These are phyloP conservation scores for Papilio gigon DNA, from an alignment of 2,888 invertebrate genomes.

Conservation along the genomic window DNA sequence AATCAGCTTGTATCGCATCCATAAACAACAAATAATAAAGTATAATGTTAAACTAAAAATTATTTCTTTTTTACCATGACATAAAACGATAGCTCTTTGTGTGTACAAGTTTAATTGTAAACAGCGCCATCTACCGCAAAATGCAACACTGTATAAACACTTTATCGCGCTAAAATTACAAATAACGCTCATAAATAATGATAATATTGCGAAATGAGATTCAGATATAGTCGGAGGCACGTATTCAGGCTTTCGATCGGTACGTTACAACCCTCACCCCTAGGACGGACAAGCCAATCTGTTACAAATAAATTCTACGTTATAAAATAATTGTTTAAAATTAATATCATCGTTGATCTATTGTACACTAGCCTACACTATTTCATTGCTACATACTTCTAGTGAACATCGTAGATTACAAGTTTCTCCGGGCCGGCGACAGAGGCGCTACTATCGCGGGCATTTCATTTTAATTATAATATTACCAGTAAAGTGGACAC, in stretches of 20 bases:
- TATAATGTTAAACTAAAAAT: too few species aligned
- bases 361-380: conserved; percentile 22
- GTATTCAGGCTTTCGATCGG: conserved; percentile 69
- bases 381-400: conserved; percentile 12
- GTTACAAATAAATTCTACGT: conserved; percentile 45
- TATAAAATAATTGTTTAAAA: conserved; percentile 12
- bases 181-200: conserved; percentile 45
- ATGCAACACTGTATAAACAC: conserved; percentile 31
- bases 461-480: too few species aligned
- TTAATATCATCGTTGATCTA: conserved; percentile 14
- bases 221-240: conserved; percentile 71
- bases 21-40: too few species aligned
- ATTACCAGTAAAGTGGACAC: too few species aligned
- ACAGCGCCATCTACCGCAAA: conserved; percentile 44
- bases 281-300: conserved; percentile 75
- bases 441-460: too few species aligned
- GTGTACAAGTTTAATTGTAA: neutral
- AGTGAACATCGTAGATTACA: conserved; percentile 19
- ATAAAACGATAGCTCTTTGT: too few species aligned
- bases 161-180: conserved; percentile 36
- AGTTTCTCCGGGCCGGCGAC: too few species aligned
- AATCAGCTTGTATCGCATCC: too few species aligned
- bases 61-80: too few species aligned
- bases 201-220: conserved; percentile 62
- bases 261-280: conserved; percentile 57